Conservation (phyloP, 2,888 invertebrate species). For the Slavum lentiscoides region DNA sequence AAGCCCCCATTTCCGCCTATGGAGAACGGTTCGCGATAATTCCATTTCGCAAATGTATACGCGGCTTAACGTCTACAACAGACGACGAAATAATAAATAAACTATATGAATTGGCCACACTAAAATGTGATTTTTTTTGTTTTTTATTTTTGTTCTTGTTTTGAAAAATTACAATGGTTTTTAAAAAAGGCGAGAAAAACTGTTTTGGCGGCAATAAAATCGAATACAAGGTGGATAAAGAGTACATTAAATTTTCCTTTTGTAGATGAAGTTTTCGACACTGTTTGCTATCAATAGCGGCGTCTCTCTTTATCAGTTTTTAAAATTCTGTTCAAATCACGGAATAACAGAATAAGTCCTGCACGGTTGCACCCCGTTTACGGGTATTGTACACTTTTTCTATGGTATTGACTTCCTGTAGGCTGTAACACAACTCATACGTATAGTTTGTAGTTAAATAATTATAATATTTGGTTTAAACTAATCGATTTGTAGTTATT, state of each 20-base stretch:
- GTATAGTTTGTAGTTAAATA: not conserved
- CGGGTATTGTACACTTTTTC: too few species aligned
- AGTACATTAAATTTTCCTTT: not conserved
- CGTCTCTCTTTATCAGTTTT: slow-evolving; percentile 21
- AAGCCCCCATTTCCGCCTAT: too few species aligned
- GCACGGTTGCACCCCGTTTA: too few species aligned
- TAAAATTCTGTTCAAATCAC: not conserved
- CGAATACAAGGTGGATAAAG: not conserved
- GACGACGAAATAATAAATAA: not conserved
- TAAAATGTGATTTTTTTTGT: not conserved
- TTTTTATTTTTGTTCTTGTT: not conserved
- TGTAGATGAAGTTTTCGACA: not conserved
- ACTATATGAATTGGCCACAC: not conserved
- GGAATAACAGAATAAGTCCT: not conserved
- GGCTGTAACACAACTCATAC: not conserved
- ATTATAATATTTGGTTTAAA: not conserved
- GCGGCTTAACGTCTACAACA: not conserved
- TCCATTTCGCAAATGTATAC: too few species aligned
- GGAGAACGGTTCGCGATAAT: too few species aligned
- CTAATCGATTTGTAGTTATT: not conserved
- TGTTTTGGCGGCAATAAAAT: not conserved
- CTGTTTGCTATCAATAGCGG: slow-evolving; percentile 19
- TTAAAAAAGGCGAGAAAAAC: not conserved
- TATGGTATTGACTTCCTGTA: too few species aligned
- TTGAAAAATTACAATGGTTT: not conserved